These are phyloP conservation scores for Heliconius nattereri DNA, from an alignment of 1,140 invertebrate species.

Conservation along the genomic window DNA sequence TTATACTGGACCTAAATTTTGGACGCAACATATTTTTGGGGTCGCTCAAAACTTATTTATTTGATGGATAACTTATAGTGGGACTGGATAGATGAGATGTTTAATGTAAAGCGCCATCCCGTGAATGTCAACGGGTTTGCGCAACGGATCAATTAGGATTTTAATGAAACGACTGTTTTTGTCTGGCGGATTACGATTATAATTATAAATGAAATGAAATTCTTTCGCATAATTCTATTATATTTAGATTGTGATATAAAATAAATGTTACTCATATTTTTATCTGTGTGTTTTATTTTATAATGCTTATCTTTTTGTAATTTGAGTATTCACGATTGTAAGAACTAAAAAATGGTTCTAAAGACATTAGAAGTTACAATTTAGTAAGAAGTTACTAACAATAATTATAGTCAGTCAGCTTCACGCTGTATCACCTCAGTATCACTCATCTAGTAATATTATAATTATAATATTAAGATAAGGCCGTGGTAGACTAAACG, in stretches of 20 bases:
- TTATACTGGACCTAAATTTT: neutral
- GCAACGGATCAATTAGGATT: slow-evolving; percentile 2
- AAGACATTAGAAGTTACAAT: too few species aligned
- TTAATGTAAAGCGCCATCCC: neutral
- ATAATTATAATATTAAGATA: too few species aligned
- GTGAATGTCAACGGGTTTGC: neutral
- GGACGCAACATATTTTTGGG: slow-evolving; percentile 2
- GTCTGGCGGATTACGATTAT: slow-evolving; percentile 12
- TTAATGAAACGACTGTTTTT: slow-evolving; percentile 8
- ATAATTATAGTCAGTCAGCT: too few species aligned
- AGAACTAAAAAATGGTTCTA: too few species aligned
- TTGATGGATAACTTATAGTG: slow-evolving; percentile 9
- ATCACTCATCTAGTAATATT: too few species aligned
- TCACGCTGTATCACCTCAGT: too few species aligned
- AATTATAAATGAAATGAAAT: neutral
- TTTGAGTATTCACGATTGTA: too few species aligned
- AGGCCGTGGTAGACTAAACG: too few species aligned
- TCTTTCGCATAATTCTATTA: slow-evolving; percentile 12
- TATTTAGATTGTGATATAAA: slow-evolving; percentile 14
- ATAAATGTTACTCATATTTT: slow-evolving; percentile 16
- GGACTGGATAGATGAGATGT: neutral
- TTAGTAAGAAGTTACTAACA: too few species aligned
- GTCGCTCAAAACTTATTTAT: slow-evolving; percentile 12
- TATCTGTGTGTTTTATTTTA: neutral
- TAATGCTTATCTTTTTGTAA: neutral